Evolutionary conservation across 2,797 vertebrate species (phyloP), one percentile per base, ranked within the genome.

Genomic region (Bothrops alternatus): DNA sequence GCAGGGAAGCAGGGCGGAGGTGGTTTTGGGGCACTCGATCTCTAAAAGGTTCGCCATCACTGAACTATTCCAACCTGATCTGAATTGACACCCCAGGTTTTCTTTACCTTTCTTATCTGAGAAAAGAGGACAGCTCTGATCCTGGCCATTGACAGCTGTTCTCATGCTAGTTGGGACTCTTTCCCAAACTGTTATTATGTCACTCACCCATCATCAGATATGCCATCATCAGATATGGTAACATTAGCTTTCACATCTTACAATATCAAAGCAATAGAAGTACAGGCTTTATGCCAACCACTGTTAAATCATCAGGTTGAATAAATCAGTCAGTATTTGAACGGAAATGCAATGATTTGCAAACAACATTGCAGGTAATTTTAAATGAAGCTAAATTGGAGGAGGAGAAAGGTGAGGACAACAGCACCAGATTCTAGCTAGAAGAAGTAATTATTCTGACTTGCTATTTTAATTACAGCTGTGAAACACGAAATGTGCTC

Each of bases 401-500:
- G 92, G 58, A 57, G 93, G 90, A 13, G 50, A 8, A 14, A 53
- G 60, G 18, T 1, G 16, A 5, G 55, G 37, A 93, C 58, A 4
- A 56, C 3, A 6, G 89, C 32, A 53, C 90, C 55, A 53, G 63
- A 94, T 82, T 3, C 4, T 73, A 60, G 78, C 82, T 96, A 23
- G 61, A 89, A 92, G 87, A 95, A 85, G 91, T 93, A 86, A 96
- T 95, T 96, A 93, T 94, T 96, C 94, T 95, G 96, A 93, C 55
- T 47, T 0, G 0, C 88, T 91, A 88, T 92, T 91, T 95, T 96
- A 96, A 96, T 96, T 95, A 95, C 28, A 53, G 61, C 85, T 69
- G 93, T 87, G 82, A 85, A 91, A 93, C 11, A 5, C 14, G 0
- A 65, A 73, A 61, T 85, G 90, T 37, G 0, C 57, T 0, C 0